phyloP scores from a whole-genome alignment of 1,140 invertebrate genomes.

The Ctenoplectra terminalis region DNA sequence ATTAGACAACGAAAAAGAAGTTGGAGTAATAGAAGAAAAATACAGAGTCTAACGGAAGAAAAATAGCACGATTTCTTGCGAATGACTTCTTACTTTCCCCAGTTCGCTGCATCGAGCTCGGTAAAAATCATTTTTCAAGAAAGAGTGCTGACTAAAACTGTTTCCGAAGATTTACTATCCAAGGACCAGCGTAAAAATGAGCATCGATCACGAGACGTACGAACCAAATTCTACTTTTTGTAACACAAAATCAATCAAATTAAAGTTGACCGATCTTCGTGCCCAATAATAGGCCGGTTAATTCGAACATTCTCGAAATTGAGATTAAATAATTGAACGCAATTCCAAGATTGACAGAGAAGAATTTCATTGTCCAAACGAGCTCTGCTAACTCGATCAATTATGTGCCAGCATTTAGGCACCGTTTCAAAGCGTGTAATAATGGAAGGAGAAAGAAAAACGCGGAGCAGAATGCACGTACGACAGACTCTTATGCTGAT shows the following conservation, averaged over 20 bases:
- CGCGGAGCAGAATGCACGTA: neutral
- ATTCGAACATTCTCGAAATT: neutral
- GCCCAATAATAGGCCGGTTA: too few species aligned
- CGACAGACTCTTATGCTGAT: constrained; percentile 46
- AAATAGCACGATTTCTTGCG: constrained; percentile 18
- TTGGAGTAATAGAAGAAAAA: neutral
- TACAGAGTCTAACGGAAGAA: neutral
- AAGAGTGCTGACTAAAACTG: constrained; percentile 11
- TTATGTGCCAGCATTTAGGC: neutral
- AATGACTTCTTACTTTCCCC: constrained; percentile 34
- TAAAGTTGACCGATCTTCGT: too few species aligned
- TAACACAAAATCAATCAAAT: neutral
- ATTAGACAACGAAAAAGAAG: neutral
- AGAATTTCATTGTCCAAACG: neutral
- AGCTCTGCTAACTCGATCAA: neutral
- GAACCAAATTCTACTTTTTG: neutral
- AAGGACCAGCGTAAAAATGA: neutral
- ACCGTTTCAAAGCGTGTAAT: neutral
- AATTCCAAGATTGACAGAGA: neutral
- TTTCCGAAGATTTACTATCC: neutral
- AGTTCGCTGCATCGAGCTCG: neutral
- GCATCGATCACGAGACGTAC: neutral
- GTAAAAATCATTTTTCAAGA: constrained; percentile 19
- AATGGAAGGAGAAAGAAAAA: neutral
- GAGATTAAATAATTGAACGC: neutral